Percentiles rank a stretch among this genome's conserved stretches.
Evolutionary conservation across 1,140 invertebrate genomes (phyloP).

Genomic region (Eufriesea mexicana): DNA sequence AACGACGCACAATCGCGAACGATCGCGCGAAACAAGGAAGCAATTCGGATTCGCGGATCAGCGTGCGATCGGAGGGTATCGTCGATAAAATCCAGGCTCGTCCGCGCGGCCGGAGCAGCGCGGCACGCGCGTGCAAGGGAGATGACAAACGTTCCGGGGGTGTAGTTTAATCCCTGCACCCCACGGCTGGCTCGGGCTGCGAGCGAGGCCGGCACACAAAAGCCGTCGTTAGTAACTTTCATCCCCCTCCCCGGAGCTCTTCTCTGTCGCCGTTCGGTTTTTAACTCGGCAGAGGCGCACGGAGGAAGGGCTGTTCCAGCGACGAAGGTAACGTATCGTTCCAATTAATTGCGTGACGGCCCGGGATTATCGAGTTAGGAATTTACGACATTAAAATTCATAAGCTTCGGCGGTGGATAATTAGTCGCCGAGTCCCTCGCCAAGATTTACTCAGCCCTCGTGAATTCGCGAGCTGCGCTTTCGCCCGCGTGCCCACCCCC

Average conservation of each 20-base stretch:
- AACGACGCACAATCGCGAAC: background rate
- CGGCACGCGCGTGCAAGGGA: constrained; percentile 28
- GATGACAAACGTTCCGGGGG: constrained; percentile 65
- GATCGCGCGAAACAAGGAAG: background rate
- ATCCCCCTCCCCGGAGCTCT: constrained; percentile 32
- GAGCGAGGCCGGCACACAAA: constrained; percentile 58
- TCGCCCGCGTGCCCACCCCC: no score
- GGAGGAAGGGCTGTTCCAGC: background rate
- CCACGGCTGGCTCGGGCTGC: constrained; percentile 32
- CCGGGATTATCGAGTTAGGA: constrained; percentile 60
- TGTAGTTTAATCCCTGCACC: constrained; percentile 63
- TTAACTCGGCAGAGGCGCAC: constrained; percentile 5
- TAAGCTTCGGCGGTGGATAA: constrained; percentile 52
- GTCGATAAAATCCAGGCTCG: constrained; percentile 44
- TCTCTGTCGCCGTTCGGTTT: constrained; percentile 16
- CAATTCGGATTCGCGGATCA: background rate
- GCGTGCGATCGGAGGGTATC: background rate
- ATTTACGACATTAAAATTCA: constrained; percentile 67
- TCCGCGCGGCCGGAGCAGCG: constrained; percentile 21
- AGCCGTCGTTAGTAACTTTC: constrained; percentile 74
- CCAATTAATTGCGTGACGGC: constrained; percentile 67
- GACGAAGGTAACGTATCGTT: constrained; percentile 67
- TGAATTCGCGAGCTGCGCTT: background rate
- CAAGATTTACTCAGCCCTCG: constrained; percentile 26
- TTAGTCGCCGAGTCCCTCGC: constrained; percentile 34